Base-by-base conservation (phyloP, 37 sponge, comb jelly and placozoan species). In the Theonella swinhoei region DNA sequence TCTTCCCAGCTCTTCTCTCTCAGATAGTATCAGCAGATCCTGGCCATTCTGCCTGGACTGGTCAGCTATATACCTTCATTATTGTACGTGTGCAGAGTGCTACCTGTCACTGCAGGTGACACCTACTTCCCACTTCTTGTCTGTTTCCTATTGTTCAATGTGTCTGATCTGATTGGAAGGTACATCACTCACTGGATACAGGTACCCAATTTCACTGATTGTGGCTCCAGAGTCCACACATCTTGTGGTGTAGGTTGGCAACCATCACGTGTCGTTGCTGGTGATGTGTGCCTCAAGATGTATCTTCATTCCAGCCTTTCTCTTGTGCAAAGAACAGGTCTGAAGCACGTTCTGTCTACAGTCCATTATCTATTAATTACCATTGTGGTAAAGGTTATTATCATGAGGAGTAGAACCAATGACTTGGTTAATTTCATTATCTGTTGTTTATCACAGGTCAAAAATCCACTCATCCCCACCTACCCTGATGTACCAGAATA, bases 91-190 rank as follows among this genome's bases (percentile, higher is more conserved):
- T n/a, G n/a, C n/a, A n/a, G n/a, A n/a, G n/a, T n/a, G n/a, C n/a
- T n/a, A n/a, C n/a, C n/a, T n/a, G n/a, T n/a, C n/a, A n/a, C n/a
- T n/a, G n/a, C n/a, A n/a, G n/a, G n/a, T n/a, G n/a, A n/a, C n/a
- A n/a, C 38, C 14, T 86, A 85, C 76, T 97, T 89, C 68, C 42
- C 80, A 41, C 88, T 95, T n/a, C 73, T 97, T 11, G 82, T 88
- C 40, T 92, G 93, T 68, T 97, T 97, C 84, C 84, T 97, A 42
- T 47, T 97, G 43, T 97, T 94, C 90, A 97, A 97, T 38, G 72
- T 29, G 28, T 64, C 91, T 30, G 97, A 97, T 72, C 94, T 92
- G 75, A 92, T 76, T 39, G 97, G 97, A 1, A 76, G 97, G 0
- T 81, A 67, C 59, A 83, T 94, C 23, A 77, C 97, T 17, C 80